A percentile compares a stretch with the other conserved stretches of the same genome.
These are phyloP conservation scores for Pandemis cinnamomeana DNA, from an alignment of 2,888 invertebrate species.

Conservation along the genomic window DNA sequence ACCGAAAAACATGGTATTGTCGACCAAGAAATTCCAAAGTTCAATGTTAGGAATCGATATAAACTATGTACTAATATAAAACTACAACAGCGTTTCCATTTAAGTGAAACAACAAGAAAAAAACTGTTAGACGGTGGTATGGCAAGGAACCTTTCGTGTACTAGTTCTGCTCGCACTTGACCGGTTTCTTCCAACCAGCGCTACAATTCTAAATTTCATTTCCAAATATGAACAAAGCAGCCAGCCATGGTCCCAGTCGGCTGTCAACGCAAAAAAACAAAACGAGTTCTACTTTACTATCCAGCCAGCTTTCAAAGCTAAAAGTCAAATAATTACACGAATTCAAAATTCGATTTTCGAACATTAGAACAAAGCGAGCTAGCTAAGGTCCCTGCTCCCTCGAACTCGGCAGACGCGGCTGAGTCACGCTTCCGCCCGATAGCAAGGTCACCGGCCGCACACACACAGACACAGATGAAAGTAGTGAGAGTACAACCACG, in stretches of 20 bases:
- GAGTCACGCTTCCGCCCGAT: constrained; percentile 84
- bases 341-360: constrained; percentile 19
- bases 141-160: no score
- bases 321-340: not conserved
- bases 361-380: constrained; percentile 47
- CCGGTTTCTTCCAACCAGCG: no score
- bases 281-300: not conserved
- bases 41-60: no score
- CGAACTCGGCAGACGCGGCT: constrained; percentile 72
- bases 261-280: not conserved
- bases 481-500: constrained; percentile 77
- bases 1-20: no score
- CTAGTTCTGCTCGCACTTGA: no score
- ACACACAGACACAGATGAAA: constrained; percentile 57
- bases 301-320: not conserved
- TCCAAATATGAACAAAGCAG: not conserved
- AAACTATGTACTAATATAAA: no score
- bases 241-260: not conserved
- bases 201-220: no score
- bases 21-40: no score
- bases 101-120: no score
- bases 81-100: no score
- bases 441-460: constrained; percentile 83
- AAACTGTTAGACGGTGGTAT: no score
- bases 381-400: constrained; percentile 77